phyloP scores from a whole-genome alignment of 2,888 invertebrate species.

The Agriopis aurantiaria region DNA sequence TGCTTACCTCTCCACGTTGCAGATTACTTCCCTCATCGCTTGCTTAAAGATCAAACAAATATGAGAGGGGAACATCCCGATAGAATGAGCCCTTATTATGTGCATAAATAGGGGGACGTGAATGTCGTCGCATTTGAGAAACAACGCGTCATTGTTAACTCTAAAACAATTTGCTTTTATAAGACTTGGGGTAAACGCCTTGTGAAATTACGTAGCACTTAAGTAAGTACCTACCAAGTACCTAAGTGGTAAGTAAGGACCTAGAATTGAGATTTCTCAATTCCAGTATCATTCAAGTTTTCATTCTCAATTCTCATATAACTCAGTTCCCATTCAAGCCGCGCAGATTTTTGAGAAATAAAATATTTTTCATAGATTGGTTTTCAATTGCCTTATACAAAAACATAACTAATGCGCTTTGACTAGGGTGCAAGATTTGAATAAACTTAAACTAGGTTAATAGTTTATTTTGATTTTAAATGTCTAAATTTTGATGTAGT shows the following conservation, averaged over 20 bases:
- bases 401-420: too few species aligned
- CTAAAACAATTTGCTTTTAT: neutral
- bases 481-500: neutral
- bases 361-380: too few species aligned
- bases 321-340: too few species aligned
- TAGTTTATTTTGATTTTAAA: neutral
- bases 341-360: too few species aligned
- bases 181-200: neutral
- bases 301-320: too few species aligned
- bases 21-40: slow-evolving; percentile 53
- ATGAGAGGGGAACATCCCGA: slow-evolving; percentile 70
- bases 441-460: too few species aligned
- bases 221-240: too few species aligned
- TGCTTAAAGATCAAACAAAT: slow-evolving; percentile 82
- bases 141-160: slow-evolving; percentile 8
- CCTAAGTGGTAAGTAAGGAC: too few species aligned
- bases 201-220: neutral
- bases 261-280: too few species aligned
- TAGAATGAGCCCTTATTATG: slow-evolving; percentile 74
- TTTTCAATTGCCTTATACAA: too few species aligned
- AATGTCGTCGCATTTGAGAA: slow-evolving; percentile 17
- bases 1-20: slow-evolving; percentile 37
- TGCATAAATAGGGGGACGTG: slow-evolving; percentile 66
- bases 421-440: too few species aligned
- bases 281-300: too few species aligned